Conservation (phyloP, 2,888 invertebrate genomes). For the Thera obeliscata region DNA sequence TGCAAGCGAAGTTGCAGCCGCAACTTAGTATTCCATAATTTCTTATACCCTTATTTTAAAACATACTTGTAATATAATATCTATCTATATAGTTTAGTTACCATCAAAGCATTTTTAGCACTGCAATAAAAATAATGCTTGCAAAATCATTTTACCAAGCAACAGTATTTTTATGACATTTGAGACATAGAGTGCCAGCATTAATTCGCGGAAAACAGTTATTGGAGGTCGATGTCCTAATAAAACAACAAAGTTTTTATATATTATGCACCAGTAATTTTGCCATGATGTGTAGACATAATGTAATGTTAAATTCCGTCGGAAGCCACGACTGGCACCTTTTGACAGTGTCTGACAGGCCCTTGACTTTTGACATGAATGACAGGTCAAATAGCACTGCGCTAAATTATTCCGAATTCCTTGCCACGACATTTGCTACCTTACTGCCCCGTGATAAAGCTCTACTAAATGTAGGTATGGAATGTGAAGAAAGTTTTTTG, state of each 20-base stretch:
- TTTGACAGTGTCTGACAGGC: slow-evolving; percentile 49
- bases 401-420: slow-evolving; percentile 41
- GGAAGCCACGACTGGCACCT: slow-evolving; percentile 42
- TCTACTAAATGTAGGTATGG: neutral
- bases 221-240: slow-evolving; percentile 23
- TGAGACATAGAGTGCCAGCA: slow-evolving; percentile 10
- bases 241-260: slow-evolving; percentile 16
- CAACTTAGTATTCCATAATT: too few species aligned
- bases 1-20: too few species aligned
- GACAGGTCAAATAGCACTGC: slow-evolving; percentile 48
- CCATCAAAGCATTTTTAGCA: neutral
- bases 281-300: slow-evolving; percentile 35
- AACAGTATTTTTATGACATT: slow-evolving; percentile 30
- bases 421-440: slow-evolving; percentile 27
- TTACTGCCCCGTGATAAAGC: slow-evolving; percentile 34
- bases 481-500: slow-evolving; percentile 36
- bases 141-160: slow-evolving; percentile 9
- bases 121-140: neutral
- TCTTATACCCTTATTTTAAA: too few species aligned
- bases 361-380: slow-evolving; percentile 45
- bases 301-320: slow-evolving; percentile 22
- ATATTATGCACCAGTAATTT: slow-evolving; percentile 14
- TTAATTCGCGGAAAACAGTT: slow-evolving; percentile 22
- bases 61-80: too few species aligned
- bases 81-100: too few species aligned